Base-by-base conservation (phyloP, 2,888 invertebrate species). In the Phasia obesa region DNA sequence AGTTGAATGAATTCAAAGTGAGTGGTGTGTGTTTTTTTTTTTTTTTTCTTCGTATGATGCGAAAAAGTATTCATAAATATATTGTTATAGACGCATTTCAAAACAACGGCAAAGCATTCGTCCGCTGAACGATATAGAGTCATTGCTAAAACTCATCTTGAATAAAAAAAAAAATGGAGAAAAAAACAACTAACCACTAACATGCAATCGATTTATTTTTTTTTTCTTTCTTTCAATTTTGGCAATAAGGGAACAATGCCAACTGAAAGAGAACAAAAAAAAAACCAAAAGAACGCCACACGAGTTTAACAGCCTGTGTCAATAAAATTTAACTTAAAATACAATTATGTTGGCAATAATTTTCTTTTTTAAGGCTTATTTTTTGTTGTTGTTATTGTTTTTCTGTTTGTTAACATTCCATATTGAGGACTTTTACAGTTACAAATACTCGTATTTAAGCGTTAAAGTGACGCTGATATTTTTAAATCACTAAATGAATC, bases 301-400 rank as follows among this genome's bases (percentile, higher is more conserved):
- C 53, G 73, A 79, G 53, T 35, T 51, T 53, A 31, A 53, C 73
- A 75, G 69, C 47, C 80, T 80, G 77, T 81, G 77, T 83, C 84
- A 84, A 83, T 83, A 82, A 80, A 84, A 84, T 75, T 77, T 77
- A 42, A 84, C 80, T 83, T 80, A 67, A 84, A 82, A 82, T 82
- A 77, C 84, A 84, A 84, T 84, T 84, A 82, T 82, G 80, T 84
- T 80, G 38, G 76, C 62, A 74, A 84, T 83, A 80, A 83, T 71
- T 80, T 69, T 76, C 51, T 44, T 62, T 77, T 57, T 59, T 35
- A 53, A 27, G 31, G 31, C 38, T 25, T 64, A 23, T 21, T 60
- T 42, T 23, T n/a, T n/a, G n/a, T n/a, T n/a, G n/a, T n/a, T n/a
- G n/a, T n/a, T 42, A 31, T 44, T 17, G 21, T 70, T 31, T 75